Base-by-base conservation (phyloP, 1,140 invertebrate species). In the Pinna nobilis region DNA sequence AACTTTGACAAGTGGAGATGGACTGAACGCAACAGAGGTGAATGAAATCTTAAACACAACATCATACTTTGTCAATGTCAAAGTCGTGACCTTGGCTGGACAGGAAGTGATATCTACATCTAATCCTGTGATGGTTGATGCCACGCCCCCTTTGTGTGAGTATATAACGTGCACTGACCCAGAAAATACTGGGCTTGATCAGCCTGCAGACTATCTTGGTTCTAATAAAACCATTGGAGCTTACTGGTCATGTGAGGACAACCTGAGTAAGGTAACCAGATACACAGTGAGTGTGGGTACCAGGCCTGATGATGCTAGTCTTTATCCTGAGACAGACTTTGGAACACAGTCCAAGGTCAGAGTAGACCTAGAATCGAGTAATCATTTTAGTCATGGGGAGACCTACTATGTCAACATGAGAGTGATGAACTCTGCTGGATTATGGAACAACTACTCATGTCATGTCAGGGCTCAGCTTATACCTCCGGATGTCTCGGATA, bases 141-240 rank as follows among this genome's bases (percentile, higher is more conserved):
- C 37, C 2, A 74, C 76, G 9, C 71, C 76, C 13, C 76, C 76
- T 2, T 50, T 55, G 3, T 57, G 66, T 53, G 57, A 51, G 18
- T 77, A 72, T 28, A 37, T 80, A 15, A 13, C n/a, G 20, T 80
- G 78, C 41, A 30, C 73, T 11, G 71, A 80, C 25, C 78, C 78
- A 3, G 25, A 37, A 0, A 63, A 69, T n/a, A 68, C 64, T 13
- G 57, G 57, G 9, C 59, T 63, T 57, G 69, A 74, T 23, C 65
- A 70, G 44, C 71, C 68, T 2, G 57, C 70, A 30, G 32, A 68
- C 11, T 72, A 64, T 25, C 53, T 72, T 35, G 78, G 78, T 15
- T 67, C 72, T 25, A 77, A 72, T 30, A 68, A 67, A 13, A 77
- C 50, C 15, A 53, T 80, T 2, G 78, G 71, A 9, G 78, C 69